These are phyloP conservation scores for Coelopa pilipes DNA, from an alignment of 2,888 invertebrate species.

Conservation along the genomic window DNA sequence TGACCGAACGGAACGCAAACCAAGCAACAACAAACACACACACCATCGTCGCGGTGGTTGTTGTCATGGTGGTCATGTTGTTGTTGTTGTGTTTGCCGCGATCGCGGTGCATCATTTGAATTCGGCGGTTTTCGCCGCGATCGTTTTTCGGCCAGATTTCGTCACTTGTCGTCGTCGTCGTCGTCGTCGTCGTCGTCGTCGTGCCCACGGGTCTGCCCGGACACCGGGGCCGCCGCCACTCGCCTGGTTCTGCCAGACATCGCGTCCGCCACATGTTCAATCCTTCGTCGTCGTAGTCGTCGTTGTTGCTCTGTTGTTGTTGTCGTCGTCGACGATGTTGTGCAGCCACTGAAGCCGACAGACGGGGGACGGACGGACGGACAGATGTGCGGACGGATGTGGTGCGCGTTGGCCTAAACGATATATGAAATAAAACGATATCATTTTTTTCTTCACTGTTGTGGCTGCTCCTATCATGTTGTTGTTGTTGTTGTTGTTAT, in stretches of 20 bases:
- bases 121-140: not conserved
- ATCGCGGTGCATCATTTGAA: slow-evolving; percentile 28
- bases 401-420: slow-evolving; percentile 32
- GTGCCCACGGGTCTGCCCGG: slow-evolving; percentile 28
- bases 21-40: too few relatives aligned
- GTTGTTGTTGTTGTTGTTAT: not conserved
- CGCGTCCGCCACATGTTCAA: slow-evolving; percentile 24
- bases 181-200: not conserved
- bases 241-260: slow-evolving; percentile 32
- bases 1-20: too few relatives aligned
- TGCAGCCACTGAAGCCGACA: not conserved
- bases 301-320: not conserved
- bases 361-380: not conserved
- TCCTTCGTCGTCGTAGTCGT: not conserved
- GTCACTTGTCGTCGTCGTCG: slow-evolving; percentile 22
- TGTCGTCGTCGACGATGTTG: too few relatives aligned
- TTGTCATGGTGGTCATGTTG: not conserved
- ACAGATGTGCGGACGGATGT: slow-evolving; percentile 26
- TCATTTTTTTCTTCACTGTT: not conserved
- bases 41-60: too few relatives aligned
- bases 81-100: not conserved
- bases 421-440: not conserved
- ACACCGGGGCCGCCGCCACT: slow-evolving; percentile 28
- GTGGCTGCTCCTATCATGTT: not conserved
- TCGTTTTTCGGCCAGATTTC: slow-evolving; percentile 26